Evolutionary conservation across 2,888 invertebrate species (phyloP), one percentile per base, ranked within the genome.

Genomic region (Dermolepida albohirtum): DNA sequence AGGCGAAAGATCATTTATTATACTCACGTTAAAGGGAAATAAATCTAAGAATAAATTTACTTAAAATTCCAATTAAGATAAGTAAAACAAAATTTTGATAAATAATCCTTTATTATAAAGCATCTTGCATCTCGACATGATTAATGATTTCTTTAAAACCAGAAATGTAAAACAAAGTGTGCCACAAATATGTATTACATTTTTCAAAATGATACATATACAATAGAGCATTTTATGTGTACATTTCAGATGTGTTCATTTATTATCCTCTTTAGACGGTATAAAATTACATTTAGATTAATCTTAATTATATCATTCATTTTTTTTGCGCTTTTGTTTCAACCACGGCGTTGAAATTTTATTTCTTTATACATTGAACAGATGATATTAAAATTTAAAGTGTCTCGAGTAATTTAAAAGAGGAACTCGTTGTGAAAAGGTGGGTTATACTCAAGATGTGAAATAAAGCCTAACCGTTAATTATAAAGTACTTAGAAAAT

Each of bases 401-500:
- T 5, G 29, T 34, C 34, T 34, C 6, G 1, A 10, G 34, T 34
- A 34, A 34, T 10, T 34, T 7, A 22, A 39, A 34, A 40, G 17
- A 49, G 29, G 29, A 51, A 51, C 64, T 64, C 64, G 64, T 64
- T 64, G 52, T 51, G 29, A 29, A 22, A 47, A 29, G 41, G 22
- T 40, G 39, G 43, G 64, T 43, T 52, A 64, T 64, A 34, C 10
- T 34, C 34, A 40, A 40, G 64, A 64, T 41, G 59, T 22, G 17
- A 51, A 49, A 51, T 51, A 51, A 51, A 29, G 29, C 51, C n/a
- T 27, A 52, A 50, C 64, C 64, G 52, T 52, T 64, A 64, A 64
- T 64, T 64, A 64, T 64, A 64, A 64, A 64, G 51, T 51, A 64
- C 64, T 52, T 64, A 64, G 51, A 51, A 29, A 51, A 27, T 51